Evolutionary conservation across 2,797 vertebrate species (phyloP).

Genomic region (Holocentrus rufus): DNA sequence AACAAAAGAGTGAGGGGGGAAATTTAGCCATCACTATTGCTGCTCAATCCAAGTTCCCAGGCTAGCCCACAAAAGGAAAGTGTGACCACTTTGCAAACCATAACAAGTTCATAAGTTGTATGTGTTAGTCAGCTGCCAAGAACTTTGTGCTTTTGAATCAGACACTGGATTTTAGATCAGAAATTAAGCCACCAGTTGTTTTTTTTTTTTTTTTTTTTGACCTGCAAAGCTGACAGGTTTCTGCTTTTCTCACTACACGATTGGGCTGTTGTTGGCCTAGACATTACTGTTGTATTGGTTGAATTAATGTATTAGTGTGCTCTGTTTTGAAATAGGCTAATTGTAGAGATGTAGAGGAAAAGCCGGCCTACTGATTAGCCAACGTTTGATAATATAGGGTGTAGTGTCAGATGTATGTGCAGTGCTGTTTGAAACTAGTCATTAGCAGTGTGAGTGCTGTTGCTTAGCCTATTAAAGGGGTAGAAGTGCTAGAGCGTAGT

Average conservation of each 20-base stretch:
- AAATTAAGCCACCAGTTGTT: too few relatives aligned
- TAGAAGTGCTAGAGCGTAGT: slow-evolving; percentile 26
- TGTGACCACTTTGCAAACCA: background rate
- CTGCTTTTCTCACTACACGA: background rate
- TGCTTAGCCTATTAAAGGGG: slow-evolving; percentile 48
- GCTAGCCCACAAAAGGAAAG: background rate
- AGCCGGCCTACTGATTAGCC: slow-evolving; percentile 22
- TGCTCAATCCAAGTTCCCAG: background rate
- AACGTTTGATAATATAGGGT: slow-evolving; percentile 43
- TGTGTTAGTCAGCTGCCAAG: background rate
- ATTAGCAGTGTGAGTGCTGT: slow-evolving; percentile 41
- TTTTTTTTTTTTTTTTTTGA: background rate
- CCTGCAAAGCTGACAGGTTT: background rate
- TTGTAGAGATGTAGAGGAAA: background rate
- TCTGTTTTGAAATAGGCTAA: background rate
- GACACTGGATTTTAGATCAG: background rate
- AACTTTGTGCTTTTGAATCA: too few relatives aligned
- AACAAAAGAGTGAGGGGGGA: background rate
- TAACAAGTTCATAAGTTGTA: background rate
- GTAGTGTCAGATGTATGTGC: slow-evolving; percentile 51
- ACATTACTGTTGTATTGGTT: background rate
- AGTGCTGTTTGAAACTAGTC: slow-evolving; percentile 54
- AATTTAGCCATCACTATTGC: background rate
- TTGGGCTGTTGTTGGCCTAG: background rate
- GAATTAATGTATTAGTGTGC: background rate